phyloP scores from a whole-genome alignment of 2,113 vertebrate species.

The Tichodroma muraria region DNA sequence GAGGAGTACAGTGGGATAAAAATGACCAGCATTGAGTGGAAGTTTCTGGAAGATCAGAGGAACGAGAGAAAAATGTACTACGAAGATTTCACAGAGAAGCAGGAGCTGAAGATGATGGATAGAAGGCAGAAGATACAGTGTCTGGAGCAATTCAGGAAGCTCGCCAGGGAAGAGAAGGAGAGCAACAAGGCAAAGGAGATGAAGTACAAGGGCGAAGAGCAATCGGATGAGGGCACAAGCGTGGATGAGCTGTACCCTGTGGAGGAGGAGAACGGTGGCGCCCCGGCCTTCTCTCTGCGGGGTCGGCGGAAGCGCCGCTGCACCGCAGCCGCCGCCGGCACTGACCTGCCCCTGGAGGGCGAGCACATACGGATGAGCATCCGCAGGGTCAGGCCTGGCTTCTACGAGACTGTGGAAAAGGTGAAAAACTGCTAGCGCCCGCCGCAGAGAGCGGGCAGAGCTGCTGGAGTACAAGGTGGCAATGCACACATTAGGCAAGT shows the following conservation, averaged over 20 bases:
- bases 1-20: slow-evolving; percentile 62
- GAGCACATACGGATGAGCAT: slow-evolving; percentile 67
- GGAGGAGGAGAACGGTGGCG: background rate
- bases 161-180: slow-evolving; percentile 52
- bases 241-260: slow-evolving; percentile 12
- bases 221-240: slow-evolving; percentile 14
- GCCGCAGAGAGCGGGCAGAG: background rate
- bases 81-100: slow-evolving; percentile 56
- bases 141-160: slow-evolving; percentile 63
- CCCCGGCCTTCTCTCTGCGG: slow-evolving; percentile 34
- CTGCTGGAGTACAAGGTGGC: slow-evolving; percentile 44
- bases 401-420: slow-evolving; percentile 69
- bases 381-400: slow-evolving; percentile 62
- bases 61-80: slow-evolving; percentile 63
- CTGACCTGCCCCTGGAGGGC: slow-evolving; percentile 34
- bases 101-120: slow-evolving; percentile 58
- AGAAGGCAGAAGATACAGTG: slow-evolving; percentile 59
- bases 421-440: slow-evolving; percentile 53
- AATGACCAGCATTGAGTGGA: slow-evolving; percentile 65
- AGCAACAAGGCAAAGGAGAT: background rate
- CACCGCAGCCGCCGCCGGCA: rapidly evolving
- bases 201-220: slow-evolving; percentile 12
- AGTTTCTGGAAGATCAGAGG: slow-evolving; percentile 65
- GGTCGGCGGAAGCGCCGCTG: slow-evolving; percentile 57
- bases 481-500: slow-evolving; percentile 38